Conservation (phyloP, 2,797 vertebrate species). For the Sebastes trivittatus region DNA sequence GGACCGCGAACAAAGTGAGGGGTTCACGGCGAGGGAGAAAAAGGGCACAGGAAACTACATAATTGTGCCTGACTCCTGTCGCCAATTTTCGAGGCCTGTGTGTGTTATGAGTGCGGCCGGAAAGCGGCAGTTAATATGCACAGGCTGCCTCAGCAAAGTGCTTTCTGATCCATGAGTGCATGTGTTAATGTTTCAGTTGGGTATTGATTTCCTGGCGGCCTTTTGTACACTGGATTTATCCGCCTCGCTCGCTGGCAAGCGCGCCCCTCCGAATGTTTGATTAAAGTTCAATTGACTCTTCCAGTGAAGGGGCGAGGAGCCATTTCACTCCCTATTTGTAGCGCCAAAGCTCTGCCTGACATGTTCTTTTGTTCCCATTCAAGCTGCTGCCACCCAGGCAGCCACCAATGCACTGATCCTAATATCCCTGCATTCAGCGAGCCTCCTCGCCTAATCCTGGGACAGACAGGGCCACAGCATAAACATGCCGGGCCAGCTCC, state of each 20-base stretch:
- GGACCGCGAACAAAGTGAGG: constrained; percentile 37
- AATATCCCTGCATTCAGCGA: constrained; percentile 85
- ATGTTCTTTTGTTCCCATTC: constrained; percentile 90
- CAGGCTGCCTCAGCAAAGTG: constrained; percentile 86
- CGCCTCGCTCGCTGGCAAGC: constrained; percentile 79
- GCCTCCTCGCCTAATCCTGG: constrained; percentile 85
- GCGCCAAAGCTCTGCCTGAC: constrained; percentile 84
- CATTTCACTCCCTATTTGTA: constrained; percentile 87
- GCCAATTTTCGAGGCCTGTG: constrained; percentile 66
- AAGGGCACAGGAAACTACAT: constrained; percentile 46
- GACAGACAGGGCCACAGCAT: constrained; percentile 79
- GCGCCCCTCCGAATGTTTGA: constrained; percentile 90
- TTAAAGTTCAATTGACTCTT: constrained; percentile 94
- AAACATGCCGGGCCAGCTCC: constrained; percentile 73
- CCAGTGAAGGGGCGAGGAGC: constrained; percentile 84
- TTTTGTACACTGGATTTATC: constrained; percentile 91
- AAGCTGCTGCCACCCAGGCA: constrained; percentile 90
- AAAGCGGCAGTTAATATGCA: constrained; percentile 86
- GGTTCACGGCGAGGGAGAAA: constrained; percentile 37
- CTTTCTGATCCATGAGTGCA: constrained; percentile 91
- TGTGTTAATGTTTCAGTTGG: constrained; percentile 94
- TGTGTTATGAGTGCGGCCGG: constrained; percentile 78
- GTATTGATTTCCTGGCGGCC: constrained; percentile 92
- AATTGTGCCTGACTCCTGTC: constrained; percentile 65
- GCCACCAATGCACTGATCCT: constrained; percentile 83